These are phyloP conservation scores for Takifugu bimaculatus DNA, from an alignment of 2,113 vertebrate species.

Conservation along the genomic window DNA sequence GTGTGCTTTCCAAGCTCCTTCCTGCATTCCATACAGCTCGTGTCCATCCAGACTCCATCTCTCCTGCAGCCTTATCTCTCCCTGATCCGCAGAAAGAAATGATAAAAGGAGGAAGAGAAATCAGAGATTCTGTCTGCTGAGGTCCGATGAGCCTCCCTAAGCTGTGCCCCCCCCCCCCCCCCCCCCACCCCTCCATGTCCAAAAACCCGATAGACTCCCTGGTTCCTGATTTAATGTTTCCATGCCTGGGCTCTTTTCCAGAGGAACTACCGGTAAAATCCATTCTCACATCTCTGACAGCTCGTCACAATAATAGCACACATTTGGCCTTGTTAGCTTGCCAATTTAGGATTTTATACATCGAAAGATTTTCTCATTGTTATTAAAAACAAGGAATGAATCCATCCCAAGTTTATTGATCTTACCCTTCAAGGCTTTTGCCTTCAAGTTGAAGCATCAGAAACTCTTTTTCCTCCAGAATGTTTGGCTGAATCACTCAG, in stretches of 20 bases:
- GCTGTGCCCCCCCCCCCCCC: constrained; percentile 21
- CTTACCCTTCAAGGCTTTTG: too few species aligned
- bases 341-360: too few species aligned
- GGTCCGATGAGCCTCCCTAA: constrained; percentile 44
- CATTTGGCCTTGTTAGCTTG: too few species aligned
- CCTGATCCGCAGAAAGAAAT: constrained; percentile 62
- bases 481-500: too few species aligned
- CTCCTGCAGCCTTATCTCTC: constrained; percentile 34
- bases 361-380: too few species aligned
- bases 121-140: constrained; percentile 48
- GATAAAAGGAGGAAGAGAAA: constrained; percentile 43
- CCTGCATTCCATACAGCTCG: not conserved
- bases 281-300: constrained; percentile 24
- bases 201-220: constrained; percentile 43
- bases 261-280: constrained; percentile 11
- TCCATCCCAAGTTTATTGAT: too few species aligned
- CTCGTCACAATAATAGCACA: constrained; percentile 18
- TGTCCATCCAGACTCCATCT: constrained; percentile 8
- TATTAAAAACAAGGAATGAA: too few species aligned
- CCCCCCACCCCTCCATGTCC: constrained; percentile 25
- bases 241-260: constrained; percentile 15
- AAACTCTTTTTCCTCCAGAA: too few species aligned
- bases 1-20: not conserved
- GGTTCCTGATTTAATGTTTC: constrained; percentile 42
- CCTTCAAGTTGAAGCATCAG: too few species aligned